Base-by-base conservation (phyloP, 2,113 vertebrate species). In the Cricetomys ansorgei region DNA sequence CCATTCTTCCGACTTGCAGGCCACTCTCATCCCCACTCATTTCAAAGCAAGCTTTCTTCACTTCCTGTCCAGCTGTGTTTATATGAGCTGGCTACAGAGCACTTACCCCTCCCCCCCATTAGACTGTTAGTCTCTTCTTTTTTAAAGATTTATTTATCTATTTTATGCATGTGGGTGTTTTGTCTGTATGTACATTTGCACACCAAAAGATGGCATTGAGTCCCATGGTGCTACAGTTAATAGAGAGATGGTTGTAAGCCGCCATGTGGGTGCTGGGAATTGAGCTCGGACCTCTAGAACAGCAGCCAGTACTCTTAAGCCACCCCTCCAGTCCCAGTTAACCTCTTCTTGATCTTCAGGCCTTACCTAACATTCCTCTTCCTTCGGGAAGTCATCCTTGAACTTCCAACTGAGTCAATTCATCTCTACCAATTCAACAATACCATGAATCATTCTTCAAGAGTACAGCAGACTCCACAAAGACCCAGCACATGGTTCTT, bases 311-410 rank as follows among this genome's bases (percentile, higher is more conserved):
- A n/a, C n/a, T n/a, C n/a, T n/a, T n/a, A n/a, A n/a, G n/a, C n/a
- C n/a, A n/a, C n/a, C n/a, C n/a, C n/a, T n/a, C n/a, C n/a, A n/a
- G n/a, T n/a, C n/a, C 5, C 37, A 43, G 11, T 23, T 77, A 57
- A 19, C 3, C 48, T 25, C 37, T 53, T 11, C 21, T 65, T 27
- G n/a, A 37, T 2, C 86, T 45, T 83, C 40, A 40, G 34, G 17
- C 17, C 64, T 96, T 70, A 75, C 70, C 75, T 88, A 11, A 92
- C 70, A 69, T 25, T 31, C 37, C 45, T 27, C 50, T 92, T 97
- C 27, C 67, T 87, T 25, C 37, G 67, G 25, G 34, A 95, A 94
- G 37, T 80, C 67, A 6, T 62, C 59, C 72, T 76, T 40, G 88
- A 95, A 59, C 48, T 69, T 50, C 16, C n/a, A 91, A 0, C 7